A percentile compares a stretch with the other conserved stretches of the same genome.
phyloP scores from a whole-genome alignment of 2,888 invertebrate genomes.

The Smittia aterrima region DNA sequence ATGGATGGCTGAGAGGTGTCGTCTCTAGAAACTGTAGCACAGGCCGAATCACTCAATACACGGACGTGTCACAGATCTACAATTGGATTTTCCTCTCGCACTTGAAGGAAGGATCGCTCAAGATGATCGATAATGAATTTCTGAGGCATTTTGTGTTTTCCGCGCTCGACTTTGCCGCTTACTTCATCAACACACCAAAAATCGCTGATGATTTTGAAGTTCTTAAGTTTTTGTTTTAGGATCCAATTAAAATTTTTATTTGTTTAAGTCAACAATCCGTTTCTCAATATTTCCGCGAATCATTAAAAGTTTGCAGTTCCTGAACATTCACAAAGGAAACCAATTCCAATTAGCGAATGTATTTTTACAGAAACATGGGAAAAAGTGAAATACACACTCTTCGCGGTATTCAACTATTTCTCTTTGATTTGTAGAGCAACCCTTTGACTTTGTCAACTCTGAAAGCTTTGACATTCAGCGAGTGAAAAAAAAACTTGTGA shows the following conservation, averaged over 20 bases:
- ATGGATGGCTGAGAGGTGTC: conserved; percentile 9
- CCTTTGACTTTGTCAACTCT: no score
- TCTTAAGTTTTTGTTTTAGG: conserved; percentile 27
- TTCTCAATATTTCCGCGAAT: background rate
- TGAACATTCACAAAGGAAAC: background rate
- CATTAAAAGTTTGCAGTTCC: conserved; percentile 16
- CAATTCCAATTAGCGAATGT: conserved; percentile 36
- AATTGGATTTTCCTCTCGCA: conserved; percentile 17
- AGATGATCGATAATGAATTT: conserved; percentile 11
- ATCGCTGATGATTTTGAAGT: conserved; percentile 32
- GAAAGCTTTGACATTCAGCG: background rate
- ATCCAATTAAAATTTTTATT: background rate
- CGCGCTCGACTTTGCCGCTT: conserved; percentile 10
- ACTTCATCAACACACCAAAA: background rate
- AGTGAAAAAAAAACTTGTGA: no score
- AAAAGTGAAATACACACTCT: background rate
- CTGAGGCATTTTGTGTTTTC: background rate
- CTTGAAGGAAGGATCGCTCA: background rate
- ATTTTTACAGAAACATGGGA: background rate
- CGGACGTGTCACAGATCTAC: conserved; percentile 25
- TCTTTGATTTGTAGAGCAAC: no score
- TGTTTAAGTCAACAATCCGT: background rate
- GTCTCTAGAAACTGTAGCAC: background rate
- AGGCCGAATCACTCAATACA: background rate
- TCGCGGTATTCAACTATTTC: no score